Evolutionary conservation across 2,888 invertebrate species (phyloP).

Genomic region (Mechanitis mazaeus): DNA sequence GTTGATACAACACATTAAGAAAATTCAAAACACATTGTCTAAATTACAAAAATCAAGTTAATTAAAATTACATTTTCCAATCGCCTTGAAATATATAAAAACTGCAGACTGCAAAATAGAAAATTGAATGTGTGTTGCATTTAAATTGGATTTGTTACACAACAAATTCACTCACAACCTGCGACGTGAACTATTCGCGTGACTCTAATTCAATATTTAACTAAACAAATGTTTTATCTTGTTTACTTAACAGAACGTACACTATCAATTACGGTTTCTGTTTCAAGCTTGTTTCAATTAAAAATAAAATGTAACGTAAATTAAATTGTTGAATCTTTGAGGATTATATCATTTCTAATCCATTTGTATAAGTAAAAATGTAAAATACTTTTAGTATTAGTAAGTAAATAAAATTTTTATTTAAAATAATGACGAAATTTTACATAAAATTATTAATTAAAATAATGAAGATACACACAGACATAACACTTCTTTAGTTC

Average conservation of each 20-base stretch:
- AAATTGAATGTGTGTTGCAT: neutral
- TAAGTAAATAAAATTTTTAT: no score
- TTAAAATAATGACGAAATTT: no score
- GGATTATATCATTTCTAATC: slow-evolving; percentile 14
- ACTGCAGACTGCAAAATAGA: neutral
- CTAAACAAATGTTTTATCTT: neutral
- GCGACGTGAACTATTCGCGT: neutral
- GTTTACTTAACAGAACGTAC: neutral
- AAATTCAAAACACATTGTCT: no score
- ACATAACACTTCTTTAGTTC: slow-evolving; percentile 11
- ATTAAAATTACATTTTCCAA: neutral
- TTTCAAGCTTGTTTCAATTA: neutral
- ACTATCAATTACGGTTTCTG: neutral
- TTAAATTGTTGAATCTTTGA: slow-evolving; percentile 5
- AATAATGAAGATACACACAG: no score
- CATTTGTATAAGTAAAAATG: no score
- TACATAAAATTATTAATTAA: no score
- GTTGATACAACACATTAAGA: no score
- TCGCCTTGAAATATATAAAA: neutral
- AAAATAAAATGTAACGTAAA: neutral
- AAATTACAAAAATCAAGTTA: neutral
- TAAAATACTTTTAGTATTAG: no score
- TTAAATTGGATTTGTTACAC: neutral
- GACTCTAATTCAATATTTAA: slow-evolving; percentile 2
- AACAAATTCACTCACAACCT: slow-evolving; percentile 1